Evolutionary conservation across 2,113 vertebrate species (phyloP).

Genomic region (Platichthys stellatus): DNA sequence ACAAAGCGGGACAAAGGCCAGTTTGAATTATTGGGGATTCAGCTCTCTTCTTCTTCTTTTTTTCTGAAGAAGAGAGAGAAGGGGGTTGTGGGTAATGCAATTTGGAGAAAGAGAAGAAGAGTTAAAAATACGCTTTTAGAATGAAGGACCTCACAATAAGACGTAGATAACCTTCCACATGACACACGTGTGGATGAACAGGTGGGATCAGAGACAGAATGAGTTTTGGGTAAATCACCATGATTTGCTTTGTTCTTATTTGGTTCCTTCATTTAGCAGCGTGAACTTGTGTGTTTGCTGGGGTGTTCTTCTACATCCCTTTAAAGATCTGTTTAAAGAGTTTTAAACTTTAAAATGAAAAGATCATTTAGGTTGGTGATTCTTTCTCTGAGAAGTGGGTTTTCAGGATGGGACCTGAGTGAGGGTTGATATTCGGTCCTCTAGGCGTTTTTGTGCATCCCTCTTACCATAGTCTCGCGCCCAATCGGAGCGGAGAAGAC

Average conservation of each 20-base stretch:
- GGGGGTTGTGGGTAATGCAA: background rate
- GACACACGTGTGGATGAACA: background rate
- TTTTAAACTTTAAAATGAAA: background rate
- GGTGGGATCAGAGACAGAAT: background rate
- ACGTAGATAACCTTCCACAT: background rate
- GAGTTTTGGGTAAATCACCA: background rate
- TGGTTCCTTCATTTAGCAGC: background rate
- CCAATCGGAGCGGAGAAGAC: conserved; percentile 82
- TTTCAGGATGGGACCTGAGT: background rate
- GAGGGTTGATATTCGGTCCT: background rate
- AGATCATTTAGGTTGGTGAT: too few relatives aligned
- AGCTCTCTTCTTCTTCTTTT: too few relatives aligned
- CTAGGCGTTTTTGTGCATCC: background rate
- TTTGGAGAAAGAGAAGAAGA: background rate
- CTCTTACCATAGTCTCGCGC: conserved; percentile 83
- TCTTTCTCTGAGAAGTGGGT: too few relatives aligned
- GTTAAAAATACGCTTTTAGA: too few relatives aligned
- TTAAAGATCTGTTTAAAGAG: background rate
- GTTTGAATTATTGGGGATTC: too few relatives aligned
- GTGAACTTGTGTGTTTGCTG: background rate
- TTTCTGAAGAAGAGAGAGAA: background rate
- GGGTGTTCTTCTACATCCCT: too few relatives aligned
- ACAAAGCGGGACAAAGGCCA: too few relatives aligned
- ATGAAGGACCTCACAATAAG: too few relatives aligned
- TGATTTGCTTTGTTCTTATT: background rate